Evolutionary conservation across 2,113 vertebrate genomes (phyloP).

Genomic region (Todiramphus saurophagus): DNA sequence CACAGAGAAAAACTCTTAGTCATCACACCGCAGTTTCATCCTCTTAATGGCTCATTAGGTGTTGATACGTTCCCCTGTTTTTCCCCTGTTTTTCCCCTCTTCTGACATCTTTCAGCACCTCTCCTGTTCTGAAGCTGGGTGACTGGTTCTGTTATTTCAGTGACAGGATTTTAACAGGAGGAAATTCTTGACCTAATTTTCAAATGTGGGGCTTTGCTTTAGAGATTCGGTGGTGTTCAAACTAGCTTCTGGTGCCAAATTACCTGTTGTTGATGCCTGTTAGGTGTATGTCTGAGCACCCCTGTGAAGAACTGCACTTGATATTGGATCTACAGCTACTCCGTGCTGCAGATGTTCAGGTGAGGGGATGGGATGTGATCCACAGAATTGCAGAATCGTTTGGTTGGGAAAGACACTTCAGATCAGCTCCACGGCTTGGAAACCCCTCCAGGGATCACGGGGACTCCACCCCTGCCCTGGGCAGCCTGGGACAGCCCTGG

Average conservation of each 20-base stretch:
- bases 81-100: background rate
- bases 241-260: background rate
- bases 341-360: accelerated
- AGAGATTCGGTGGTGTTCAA: background rate
- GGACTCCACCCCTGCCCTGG: too few relatives aligned
- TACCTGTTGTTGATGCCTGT: background rate
- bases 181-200: background rate
- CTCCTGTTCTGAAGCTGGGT: background rate
- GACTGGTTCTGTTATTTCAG: background rate
- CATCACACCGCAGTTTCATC: background rate
- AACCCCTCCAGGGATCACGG: too few relatives aligned
- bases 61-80: background rate
- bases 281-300: background rate
- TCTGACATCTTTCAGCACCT: background rate
- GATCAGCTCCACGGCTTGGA: background rate
- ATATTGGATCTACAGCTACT: background rate
- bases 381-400: background rate
- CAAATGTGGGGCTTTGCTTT: background rate
- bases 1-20: slow-evolving; percentile 44
- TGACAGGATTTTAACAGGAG: background rate
- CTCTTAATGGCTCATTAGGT: background rate
- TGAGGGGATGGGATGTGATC: background rate
- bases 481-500: too few relatives aligned
- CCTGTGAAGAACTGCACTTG: background rate
- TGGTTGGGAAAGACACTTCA: background rate